Base-by-base conservation (phyloP, 2,113 vertebrate genomes). In the Meleagris gallopavo region DNA sequence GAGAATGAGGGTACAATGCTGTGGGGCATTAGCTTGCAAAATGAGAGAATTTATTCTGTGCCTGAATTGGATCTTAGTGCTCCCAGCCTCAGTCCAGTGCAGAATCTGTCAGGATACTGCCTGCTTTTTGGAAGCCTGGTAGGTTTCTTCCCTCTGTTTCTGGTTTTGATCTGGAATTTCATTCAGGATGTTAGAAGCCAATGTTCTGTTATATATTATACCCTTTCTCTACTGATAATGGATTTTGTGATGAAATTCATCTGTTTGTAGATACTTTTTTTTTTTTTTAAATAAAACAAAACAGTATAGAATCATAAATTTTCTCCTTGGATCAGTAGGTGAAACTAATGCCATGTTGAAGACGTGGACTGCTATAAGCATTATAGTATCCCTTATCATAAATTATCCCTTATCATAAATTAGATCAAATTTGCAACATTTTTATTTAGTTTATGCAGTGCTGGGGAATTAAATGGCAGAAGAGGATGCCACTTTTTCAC, bases 1-100 rank as follows among this genome's bases (percentile, higher is more conserved):
- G 17, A 58, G 40, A 62, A 4, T 0, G 5, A 36, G 22, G 2
- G 9, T 66, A 17, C 22, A 34, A 13, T 58, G 45, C 45, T 0
- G 0, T 27, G 27, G 9, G 27, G 4, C 3, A 2, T 65, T 67
- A 46, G 10, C 32, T 4, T 61, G 21, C 48, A 36, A 79, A 58
- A 38, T 25, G 12, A 61, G 43, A 66, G 32, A 27, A 27, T 55
- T 0, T 0, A 5, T 7, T 88, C 83, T 72, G 19, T 76, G 21
- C 25, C n/a, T 66, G 20, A 86, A 36, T 65, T 55, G 52, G 21
- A 34, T 52, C 34, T 41, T 34, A 8, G 8, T 46, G 32, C 9
- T 48, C 43, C 10, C 14, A 69, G 50, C 32, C 22, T 43, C 1
- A 1, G 29, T 13, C 11, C 34, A 22, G 10, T 32, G 15, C 3